These are phyloP conservation scores for Plestiodon gilberti DNA, from an alignment of 2,113 vertebrate genomes.

Conservation along the genomic window DNA sequence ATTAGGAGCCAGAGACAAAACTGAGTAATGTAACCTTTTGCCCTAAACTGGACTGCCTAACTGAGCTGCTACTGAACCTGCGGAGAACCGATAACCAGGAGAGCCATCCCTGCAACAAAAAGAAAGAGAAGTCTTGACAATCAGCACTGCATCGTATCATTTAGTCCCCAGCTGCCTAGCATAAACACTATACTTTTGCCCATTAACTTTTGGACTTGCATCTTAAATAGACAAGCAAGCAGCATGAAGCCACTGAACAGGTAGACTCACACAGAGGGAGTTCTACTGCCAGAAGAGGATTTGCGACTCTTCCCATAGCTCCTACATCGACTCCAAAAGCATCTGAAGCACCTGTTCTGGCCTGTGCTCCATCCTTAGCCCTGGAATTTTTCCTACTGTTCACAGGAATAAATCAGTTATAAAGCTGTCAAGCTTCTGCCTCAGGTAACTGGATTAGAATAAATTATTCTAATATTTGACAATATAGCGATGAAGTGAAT, in stretches of 20 bases:
- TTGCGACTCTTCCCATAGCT: background rate
- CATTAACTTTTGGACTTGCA: background rate
- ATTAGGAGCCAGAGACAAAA: conserved; percentile 58
- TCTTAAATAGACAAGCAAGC: background rate
- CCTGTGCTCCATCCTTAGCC: background rate
- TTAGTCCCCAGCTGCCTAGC: fast-evolving
- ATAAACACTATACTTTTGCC: background rate
- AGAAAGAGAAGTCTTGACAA: background rate
- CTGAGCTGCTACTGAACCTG: background rate
- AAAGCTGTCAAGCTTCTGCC: background rate
- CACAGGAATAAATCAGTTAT: no score
- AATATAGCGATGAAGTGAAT: background rate
- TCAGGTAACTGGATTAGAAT: background rate
- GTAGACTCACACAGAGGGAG: background rate
- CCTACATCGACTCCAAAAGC: background rate
- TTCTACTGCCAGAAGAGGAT: background rate
- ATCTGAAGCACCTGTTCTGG: background rate
- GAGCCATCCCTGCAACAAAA: conserved; percentile 16
- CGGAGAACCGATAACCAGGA: background rate
- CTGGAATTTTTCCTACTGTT: background rate
- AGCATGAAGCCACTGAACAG: background rate
- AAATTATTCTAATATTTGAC: background rate
- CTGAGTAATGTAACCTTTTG: conserved; percentile 19
- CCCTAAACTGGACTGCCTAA: background rate
- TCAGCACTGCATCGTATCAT: conserved; percentile 10